Evolutionary conservation across 1,140 invertebrate species (phyloP).

Genomic region (Trichonephila inaurata): DNA sequence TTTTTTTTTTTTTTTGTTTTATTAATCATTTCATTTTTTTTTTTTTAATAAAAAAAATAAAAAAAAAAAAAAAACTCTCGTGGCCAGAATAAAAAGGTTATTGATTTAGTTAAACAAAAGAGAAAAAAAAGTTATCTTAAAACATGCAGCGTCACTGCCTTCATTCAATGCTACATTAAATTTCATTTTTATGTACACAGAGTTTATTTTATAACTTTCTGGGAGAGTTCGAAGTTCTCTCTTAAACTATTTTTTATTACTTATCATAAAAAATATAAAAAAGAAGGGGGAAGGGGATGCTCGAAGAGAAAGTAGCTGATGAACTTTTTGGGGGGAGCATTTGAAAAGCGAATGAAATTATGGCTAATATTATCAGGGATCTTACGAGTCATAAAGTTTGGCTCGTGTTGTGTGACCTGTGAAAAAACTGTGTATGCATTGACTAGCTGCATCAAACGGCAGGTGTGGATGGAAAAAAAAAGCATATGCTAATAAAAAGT

Average conservation of each 20-base stretch:
- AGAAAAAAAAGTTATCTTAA: not conserved
- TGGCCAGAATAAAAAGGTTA: not conserved
- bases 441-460: not conserved
- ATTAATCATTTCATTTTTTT: not conserved
- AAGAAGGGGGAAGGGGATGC: not conserved
- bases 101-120: not conserved
- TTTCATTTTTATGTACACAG: not conserved
- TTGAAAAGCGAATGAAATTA: slow-evolving; percentile 9
- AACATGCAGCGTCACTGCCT: not conserved
- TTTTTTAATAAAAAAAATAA: too few relatives aligned
- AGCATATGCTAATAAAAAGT: not conserved
- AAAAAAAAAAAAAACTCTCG: too few relatives aligned
- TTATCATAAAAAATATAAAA: not conserved
- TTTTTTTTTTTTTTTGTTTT: not conserved
- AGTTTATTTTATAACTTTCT: slow-evolving; percentile 1
- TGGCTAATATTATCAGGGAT: not conserved
- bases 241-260: not conserved
- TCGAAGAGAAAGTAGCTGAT: not conserved
- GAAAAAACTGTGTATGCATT: not conserved
- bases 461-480: not conserved
- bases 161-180: not conserved
- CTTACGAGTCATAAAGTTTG: not conserved
- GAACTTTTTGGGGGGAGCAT: not conserved
- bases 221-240: not conserved
- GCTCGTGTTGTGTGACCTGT: not conserved